A percentile compares a stretch with the other conserved stretches of the same genome.
phyloP scores from a whole-genome alignment of 2,797 vertebrate genomes.

The Intellagama lesueurii region DNA sequence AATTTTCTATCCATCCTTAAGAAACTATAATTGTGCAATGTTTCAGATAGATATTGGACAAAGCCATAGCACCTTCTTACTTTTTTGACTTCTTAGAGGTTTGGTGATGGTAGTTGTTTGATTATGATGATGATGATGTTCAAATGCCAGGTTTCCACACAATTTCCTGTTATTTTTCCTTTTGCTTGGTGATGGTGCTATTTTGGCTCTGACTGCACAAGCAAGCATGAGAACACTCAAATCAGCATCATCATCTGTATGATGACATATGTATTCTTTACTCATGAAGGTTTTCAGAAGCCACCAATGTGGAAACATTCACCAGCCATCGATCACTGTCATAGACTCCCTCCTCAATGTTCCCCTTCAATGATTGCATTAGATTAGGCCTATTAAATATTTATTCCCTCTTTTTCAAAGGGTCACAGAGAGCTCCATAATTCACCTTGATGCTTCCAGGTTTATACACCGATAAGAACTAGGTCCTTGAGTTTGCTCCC shows the following conservation, averaged over 20 bases:
- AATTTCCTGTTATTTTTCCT: background rate
- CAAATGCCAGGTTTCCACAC: background rate
- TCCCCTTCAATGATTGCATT: constrained; percentile 74
- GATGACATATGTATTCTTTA: constrained; percentile 12
- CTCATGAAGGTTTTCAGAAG: background rate
- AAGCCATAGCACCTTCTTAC: constrained; percentile 10
- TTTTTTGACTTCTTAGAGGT: background rate
- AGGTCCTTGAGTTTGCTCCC: background rate
- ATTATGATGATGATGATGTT: too few relatives aligned
- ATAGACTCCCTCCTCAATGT: constrained; percentile 72
- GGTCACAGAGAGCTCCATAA: constrained; percentile 75
- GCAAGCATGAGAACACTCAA: background rate
- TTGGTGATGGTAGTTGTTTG: too few relatives aligned
- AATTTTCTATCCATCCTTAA: constrained; percentile 38
- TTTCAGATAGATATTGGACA: constrained; percentile 8
- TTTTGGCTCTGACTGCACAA: background rate
- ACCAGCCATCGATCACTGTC: constrained; percentile 75
- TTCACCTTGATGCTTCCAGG: constrained; percentile 68
- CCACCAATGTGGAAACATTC: constrained; percentile 21
- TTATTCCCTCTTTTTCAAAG: constrained; percentile 78
- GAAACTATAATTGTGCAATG: constrained; percentile 37
- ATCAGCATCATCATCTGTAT: background rate
- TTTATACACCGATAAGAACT: constrained; percentile 45
- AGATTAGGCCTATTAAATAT: constrained; percentile 82
- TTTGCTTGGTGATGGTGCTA: background rate